Base-by-base conservation (phyloP, 2,888 invertebrate genomes). In the Elmis aenea region DNA sequence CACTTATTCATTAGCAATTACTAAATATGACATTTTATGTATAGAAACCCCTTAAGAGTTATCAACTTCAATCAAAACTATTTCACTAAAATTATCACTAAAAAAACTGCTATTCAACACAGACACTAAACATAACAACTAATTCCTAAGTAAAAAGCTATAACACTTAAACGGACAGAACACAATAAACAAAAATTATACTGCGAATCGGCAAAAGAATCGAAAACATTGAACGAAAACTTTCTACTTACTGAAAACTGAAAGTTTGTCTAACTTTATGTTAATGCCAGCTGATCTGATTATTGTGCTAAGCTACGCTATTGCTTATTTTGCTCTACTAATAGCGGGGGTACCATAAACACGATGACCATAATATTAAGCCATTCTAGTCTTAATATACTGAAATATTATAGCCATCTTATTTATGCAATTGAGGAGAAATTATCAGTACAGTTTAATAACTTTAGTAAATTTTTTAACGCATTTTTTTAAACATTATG, bases 121-220 rank as follows among this genome's bases (percentile, higher is more conserved):
- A n/a, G n/a, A n/a, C n/a, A n/a, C n/a, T n/a, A n/a, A n/a, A 41
- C 36, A 34, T 26, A 40, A 38, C 35, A 39, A 40, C 38, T 41
- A 41, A 38, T 16, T 23, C 33, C 42, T 42, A 42, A 42, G 27
- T 42, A 44, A 44, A 31, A 44, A 44, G 44, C 40, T 37, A 14
- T 26, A 40, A 37, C 31, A 40, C 33, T 34, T 27, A 38, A 47
- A 48, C 36, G 39, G 36, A 38, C 29, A 40, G 28, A 47, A 38
- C 44, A 45, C n/a, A n/a, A n/a, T n/a, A n/a, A n/a, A n/a, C n/a
- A 51, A 50, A 50, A 44, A 46, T 53, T 53, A 53, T 48, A 52
- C 45, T 38, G 59, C 58, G 55, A 61, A 63, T 58, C 45, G 38
- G 60, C 61, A 58, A 61, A 59, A 58, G 42, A 62, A 51, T 52